A percentile compares a stretch with the other conserved stretches of the same genome.
Evolutionary conservation across 2,113 vertebrate species (phyloP).

Genomic region (Benitochromis conjunctus): DNA sequence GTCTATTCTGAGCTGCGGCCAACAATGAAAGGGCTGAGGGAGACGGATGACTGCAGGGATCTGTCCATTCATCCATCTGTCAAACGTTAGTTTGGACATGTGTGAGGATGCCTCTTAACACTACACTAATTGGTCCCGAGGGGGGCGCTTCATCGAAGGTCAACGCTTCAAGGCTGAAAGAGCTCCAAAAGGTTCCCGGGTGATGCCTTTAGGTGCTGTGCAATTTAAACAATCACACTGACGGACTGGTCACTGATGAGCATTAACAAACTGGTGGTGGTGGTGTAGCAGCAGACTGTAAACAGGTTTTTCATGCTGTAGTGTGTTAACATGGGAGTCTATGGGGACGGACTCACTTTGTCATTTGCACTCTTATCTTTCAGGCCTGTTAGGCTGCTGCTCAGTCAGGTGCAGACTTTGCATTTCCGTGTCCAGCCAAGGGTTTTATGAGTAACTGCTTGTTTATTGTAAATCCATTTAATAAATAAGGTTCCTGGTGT

Average conservation of each 20-base stretch:
- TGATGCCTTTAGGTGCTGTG: not conserved
- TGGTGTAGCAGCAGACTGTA: not conserved
- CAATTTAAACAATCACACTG: not conserved
- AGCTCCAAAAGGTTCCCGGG: not conserved
- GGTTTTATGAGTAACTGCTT: not conserved
- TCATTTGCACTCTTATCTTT: not conserved
- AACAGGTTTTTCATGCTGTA: not conserved
- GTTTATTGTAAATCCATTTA: not conserved
- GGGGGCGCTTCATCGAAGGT: not conserved
- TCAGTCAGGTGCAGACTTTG: not conserved
- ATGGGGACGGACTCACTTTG: accelerated
- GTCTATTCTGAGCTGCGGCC: not conserved
- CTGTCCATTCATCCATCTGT: not conserved
- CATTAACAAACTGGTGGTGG: too few species aligned
- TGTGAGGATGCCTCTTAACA: not conserved
- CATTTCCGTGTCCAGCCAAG: not conserved
- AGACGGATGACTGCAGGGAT: not conserved
- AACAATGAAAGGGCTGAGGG: not conserved
- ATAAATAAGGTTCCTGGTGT: not conserved
- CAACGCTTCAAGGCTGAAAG: not conserved
- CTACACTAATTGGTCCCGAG: not conserved
- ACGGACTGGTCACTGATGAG: not conserved
- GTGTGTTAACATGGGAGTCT: not conserved
- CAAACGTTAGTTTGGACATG: not conserved
- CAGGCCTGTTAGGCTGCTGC: not conserved